Conservation (phyloP, 2,113 vertebrate genomes). For the Austrofundulus limnaeus region DNA sequence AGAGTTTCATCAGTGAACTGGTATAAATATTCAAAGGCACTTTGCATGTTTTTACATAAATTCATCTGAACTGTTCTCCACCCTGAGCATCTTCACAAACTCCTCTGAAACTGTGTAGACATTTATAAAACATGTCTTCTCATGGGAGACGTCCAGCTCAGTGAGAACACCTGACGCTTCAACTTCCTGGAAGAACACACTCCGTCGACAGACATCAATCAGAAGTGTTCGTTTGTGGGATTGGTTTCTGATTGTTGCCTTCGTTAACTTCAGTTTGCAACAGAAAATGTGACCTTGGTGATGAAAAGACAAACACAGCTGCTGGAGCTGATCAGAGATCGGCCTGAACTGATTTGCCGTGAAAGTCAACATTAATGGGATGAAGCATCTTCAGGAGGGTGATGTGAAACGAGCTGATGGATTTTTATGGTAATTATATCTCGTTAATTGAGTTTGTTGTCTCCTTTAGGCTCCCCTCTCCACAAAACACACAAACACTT, state of each 20-base stretch:
- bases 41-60: conserved; percentile 52
- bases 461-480: too few species aligned
- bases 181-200: conserved; percentile 14
- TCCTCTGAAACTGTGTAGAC: conserved; percentile 21
- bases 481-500: background rate
- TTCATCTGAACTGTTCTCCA: conserved; percentile 28
- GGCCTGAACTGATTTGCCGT: conserved; percentile 20
- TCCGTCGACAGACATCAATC: conserved; percentile 3
- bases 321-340: conserved; percentile 26
- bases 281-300: background rate
- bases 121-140: conserved; percentile 35
- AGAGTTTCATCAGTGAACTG: conserved; percentile 34
- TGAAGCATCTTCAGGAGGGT: background rate
- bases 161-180: conserved; percentile 20
- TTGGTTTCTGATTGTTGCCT: conserved; percentile 38
- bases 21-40: conserved; percentile 50
- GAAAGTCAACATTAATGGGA: conserved; percentile 40
- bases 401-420: background rate
- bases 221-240: conserved; percentile 38
- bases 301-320: conserved; percentile 6
- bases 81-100: conserved; percentile 10
- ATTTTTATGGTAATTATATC: conserved; percentile 14
- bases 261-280: conserved; percentile 15
- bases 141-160: conserved; percentile 9
- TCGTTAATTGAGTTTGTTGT: conserved; percentile 16